These are phyloP conservation scores for Danio jaintianensis DNA, from an alignment of 2,797 vertebrate species.

Conservation along the genomic window DNA sequence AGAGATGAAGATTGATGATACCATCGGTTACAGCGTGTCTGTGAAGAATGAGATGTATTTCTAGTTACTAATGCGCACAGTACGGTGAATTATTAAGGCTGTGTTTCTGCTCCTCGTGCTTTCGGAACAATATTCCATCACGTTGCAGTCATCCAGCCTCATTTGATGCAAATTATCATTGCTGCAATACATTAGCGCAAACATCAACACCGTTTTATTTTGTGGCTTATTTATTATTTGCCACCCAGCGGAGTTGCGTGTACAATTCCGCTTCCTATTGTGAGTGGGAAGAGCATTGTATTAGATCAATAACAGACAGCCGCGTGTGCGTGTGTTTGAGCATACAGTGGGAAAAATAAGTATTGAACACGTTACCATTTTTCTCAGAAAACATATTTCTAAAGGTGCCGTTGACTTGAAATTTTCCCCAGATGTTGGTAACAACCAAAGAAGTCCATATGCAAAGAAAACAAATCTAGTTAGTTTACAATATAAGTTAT, in stretches of 20 bases:
- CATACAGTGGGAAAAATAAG: no score
- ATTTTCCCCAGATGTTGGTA: no score
- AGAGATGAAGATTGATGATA: constrained; percentile 47
- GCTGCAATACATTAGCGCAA: constrained; percentile 37
- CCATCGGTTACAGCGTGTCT: constrained; percentile 32
- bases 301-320: constrained; percentile 41
- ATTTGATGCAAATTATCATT: constrained; percentile 44
- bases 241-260: not conserved
- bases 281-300: constrained; percentile 18
- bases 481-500: no score
- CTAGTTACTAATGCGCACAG: constrained; percentile 26
- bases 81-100: constrained; percentile 38
- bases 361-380: no score
- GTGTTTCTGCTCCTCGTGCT: constrained; percentile 21
- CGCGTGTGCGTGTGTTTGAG: no score
- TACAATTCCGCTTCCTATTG: constrained; percentile 19
- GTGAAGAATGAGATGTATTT: constrained; percentile 47
- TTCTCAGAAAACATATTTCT: no score
- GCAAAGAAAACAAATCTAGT: no score
- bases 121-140: constrained; percentile 33
- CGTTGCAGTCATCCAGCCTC: constrained; percentile 25
- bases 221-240: constrained; percentile 6
- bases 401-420: no score
- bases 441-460: no score
- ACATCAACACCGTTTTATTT: constrained; percentile 17